Conservation (phyloP, 2,797 vertebrate species). For the Microtus californicus region DNA sequence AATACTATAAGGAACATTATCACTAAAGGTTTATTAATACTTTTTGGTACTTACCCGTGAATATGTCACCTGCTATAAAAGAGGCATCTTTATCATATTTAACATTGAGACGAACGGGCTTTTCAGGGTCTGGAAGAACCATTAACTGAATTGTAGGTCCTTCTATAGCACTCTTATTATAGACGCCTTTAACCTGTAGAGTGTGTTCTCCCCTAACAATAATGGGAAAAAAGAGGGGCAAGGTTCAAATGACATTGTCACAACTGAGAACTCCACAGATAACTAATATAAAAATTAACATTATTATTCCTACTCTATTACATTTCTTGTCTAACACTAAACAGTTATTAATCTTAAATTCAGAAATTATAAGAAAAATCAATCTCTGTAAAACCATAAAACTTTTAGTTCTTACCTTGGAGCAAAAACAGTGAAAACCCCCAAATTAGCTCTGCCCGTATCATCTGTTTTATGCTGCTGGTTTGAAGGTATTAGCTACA, state of each 20-base stretch:
- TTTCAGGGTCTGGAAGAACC: slow-evolving; percentile 92
- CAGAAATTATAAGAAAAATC: slow-evolving; percentile 13
- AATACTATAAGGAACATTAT: slow-evolving; percentile 20
- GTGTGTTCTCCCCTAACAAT: slow-evolving; percentile 91
- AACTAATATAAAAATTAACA: slow-evolving; percentile 2
- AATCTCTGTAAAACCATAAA: slow-evolving; percentile 1
- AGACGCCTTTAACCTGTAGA: slow-evolving; percentile 88
- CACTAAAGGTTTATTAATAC: slow-evolving; percentile 50
- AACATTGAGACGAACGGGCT: slow-evolving; percentile 90
- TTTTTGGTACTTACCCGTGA: slow-evolving; percentile 91
- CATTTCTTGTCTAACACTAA: slow-evolving; percentile 22
- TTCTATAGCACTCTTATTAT: slow-evolving; percentile 87
- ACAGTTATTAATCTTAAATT: slow-evolving; percentile 30
- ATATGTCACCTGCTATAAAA: slow-evolving; percentile 90
- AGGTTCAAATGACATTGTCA: slow-evolving; percentile 72
- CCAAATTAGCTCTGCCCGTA: slow-evolving; percentile 91
- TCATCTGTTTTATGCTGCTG: slow-evolving; percentile 90
- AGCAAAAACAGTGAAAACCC: slow-evolving; percentile 88
- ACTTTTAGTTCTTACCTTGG: slow-evolving; percentile 90
- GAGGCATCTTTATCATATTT: slow-evolving; percentile 87
- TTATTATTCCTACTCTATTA: neutral
- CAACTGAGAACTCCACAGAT: slow-evolving; percentile 44
- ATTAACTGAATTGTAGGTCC: slow-evolving; percentile 90
- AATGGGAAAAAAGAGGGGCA: neutral
- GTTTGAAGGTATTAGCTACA: slow-evolving; percentile 89